Base-by-base conservation (phyloP, 2,888 invertebrate genomes). In the Sialis lutaria region DNA sequence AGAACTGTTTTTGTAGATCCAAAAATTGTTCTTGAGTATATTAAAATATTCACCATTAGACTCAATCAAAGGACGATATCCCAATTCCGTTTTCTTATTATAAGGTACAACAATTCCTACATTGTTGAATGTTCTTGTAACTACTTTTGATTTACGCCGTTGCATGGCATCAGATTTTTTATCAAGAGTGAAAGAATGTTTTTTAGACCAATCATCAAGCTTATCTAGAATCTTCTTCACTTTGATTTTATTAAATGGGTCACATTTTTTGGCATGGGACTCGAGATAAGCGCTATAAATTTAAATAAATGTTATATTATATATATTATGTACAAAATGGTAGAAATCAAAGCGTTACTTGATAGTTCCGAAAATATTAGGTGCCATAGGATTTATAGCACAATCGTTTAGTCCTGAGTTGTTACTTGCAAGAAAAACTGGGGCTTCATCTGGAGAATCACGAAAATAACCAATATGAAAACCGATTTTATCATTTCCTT, bases 401-500 rank as follows among this genome's bases (percentile, higher is more conserved):
- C 80, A 83, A 59, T 77, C 77, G 53, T 77, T 74, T 13, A 71
- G 66, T 37, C 80, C 75, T 50, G 40, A 37, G 55, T 76, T 73
- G 65, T 88, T 92, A 52, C 76, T 75, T 1, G 81, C 92, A 40
- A 95, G 67, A 61, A 92, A 81, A 6, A 74, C 73, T 33, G 90
- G 87, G 37, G 72, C 64, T 48, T 82, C 78, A 33, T 75, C 69
- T 0, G 87, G 86, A 50, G 76, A 75, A 68, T 95, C 93, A 57
- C 91, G 75, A 70, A 80, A 92, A 64, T 92, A 95, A 6, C 93
- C 93, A 57, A 89, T 78, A 61, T 95, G 93, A 53, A 79, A 79
- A 51, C 83, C 81, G 49, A 75, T 76, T 44, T 73, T 73, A 44
- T 77, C 74, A 57, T 79, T 77, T 22, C 73, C 75, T 60, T 76